Evolutionary conservation across 2,113 vertebrate species (phyloP).

Genomic region (Nerophis ophidion): DNA sequence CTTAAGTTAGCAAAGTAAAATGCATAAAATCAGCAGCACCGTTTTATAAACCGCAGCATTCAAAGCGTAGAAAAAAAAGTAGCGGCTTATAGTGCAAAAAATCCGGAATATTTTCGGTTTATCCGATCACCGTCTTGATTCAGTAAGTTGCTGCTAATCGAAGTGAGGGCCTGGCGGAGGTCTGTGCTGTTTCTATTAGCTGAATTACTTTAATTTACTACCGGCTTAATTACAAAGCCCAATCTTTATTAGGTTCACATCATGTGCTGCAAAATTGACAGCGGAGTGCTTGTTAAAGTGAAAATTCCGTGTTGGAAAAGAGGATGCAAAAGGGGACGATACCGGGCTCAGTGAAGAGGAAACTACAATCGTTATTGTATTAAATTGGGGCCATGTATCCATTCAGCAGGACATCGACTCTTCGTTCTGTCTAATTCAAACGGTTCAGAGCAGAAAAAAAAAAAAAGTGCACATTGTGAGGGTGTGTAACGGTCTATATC

Average conservation of each 20-base stretch:
- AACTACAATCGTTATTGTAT: constrained; percentile 5
- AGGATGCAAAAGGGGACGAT: not conserved
- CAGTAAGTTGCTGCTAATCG: no score
- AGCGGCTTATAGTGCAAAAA: no score
- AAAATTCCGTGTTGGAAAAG: not conserved
- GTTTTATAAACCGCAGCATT: no score
- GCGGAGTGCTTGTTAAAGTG: not conserved
- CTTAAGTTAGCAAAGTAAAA: no score
- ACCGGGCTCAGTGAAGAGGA: not conserved
- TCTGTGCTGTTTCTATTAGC: not conserved
- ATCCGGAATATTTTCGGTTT: no score
- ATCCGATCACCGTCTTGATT: no score
- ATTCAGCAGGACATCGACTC: not conserved
- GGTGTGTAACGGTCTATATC: not conserved
- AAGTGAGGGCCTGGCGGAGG: no score
- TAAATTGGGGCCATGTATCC: constrained; percentile 6
- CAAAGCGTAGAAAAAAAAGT: no score
- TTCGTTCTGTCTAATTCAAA: constrained; percentile 1
- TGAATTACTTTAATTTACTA: not conserved
- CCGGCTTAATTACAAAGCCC: not conserved
- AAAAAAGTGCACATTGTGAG: not conserved
- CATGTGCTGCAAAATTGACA: not conserved
- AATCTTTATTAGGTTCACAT: not conserved
- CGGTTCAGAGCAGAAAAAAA: constrained; percentile 6
- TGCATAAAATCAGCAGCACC: no score